Conservation (phyloP, 1,140 invertebrate genomes). For the Dermatophagoides farinae region DNA sequence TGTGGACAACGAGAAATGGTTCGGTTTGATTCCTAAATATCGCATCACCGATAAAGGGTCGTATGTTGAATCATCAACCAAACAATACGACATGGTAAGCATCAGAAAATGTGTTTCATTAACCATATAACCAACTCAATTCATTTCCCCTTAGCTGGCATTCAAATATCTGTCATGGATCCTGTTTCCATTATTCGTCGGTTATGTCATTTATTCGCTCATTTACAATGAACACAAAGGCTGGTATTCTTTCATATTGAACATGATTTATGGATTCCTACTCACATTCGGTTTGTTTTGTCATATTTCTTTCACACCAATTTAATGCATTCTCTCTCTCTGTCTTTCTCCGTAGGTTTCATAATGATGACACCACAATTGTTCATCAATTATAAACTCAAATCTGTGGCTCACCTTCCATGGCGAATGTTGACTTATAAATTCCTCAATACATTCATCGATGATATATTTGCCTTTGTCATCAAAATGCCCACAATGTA, state of each 20-base stretch:
- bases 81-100: conserved; percentile 60
- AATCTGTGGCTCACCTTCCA: conserved; percentile 93
- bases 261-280: conserved; percentile 91
- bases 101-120: not conserved
- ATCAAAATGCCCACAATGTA: conserved; percentile 99
- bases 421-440: conserved; percentile 99
- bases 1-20: conserved; percentile 45
- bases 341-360: conserved; percentile 41
- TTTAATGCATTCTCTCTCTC: conserved; percentile 7
- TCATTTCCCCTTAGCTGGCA: conserved; percentile 43
- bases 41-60: conserved; percentile 80
- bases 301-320: conserved; percentile 7
- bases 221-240: conserved; percentile 93
- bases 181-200: conserved; percentile 71
- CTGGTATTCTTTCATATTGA: conserved; percentile 76
- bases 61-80: conserved; percentile 84
- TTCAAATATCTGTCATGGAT: conserved; percentile 92
- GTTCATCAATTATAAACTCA: conserved; percentile 97
- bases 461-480: conserved; percentile 98
- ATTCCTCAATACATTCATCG: conserved; percentile 98
- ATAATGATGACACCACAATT: conserved; percentile 99
- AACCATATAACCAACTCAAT: not conserved
- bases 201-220: conserved; percentile 89
- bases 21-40: conserved; percentile 58
- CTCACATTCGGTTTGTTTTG: conserved; percentile 62